Evolutionary conservation across 2,888 invertebrate species (phyloP), one percentile per base, ranked within the genome.

Genomic region (Drosophila monieri): DNA sequence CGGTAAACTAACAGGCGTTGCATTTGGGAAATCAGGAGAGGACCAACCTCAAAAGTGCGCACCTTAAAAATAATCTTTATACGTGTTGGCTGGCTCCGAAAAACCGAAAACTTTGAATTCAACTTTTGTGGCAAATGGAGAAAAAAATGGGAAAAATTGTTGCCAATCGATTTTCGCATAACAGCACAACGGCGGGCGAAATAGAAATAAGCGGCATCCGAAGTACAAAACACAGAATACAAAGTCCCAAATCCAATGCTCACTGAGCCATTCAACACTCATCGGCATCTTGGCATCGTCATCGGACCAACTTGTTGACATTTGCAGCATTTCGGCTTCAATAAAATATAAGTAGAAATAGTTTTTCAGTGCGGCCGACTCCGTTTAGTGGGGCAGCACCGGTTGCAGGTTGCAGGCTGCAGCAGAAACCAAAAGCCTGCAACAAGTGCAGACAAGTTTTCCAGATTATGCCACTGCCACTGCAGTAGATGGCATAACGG

Each of bases 41-140:
- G 88, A 85, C 85, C 88, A 84, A 84, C 84, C 84, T 88, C 88
- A 83, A 88, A 84, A 84, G 88, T 88, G 84, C 84, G 87, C 84
- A 84, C 84, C 84, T 84, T 83, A 88, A 84, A 88, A 87, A 83
- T 87, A 87, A 83, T 81, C 81, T 87, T 71, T 74, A 87, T 78
- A 85, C 78, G 77, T 78, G 73, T 85, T 78, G 79, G 78, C 76
- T 87, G 84, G 73, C 72, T 54, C 56, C 46, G 47, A 41, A 41
- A 61, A 27, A 27, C 27, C 9, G 27, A 27, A 27, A 27, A 47
- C 41, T 67, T 54, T 58, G 72, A 59, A 74, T 78, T 35, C 55
- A 70, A 73, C 58, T 79, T 61, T 84, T 58, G 39, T 46, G 37
- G 60, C 44, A 57, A 66, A 72, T 70, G 70, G 78, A 35, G n/a